Percentiles rank a stretch among this genome's conserved stretches.
These are phyloP conservation scores for Allophyes oxyacanthae DNA, from an alignment of 2,888 invertebrate genomes.

Conservation along the genomic window DNA sequence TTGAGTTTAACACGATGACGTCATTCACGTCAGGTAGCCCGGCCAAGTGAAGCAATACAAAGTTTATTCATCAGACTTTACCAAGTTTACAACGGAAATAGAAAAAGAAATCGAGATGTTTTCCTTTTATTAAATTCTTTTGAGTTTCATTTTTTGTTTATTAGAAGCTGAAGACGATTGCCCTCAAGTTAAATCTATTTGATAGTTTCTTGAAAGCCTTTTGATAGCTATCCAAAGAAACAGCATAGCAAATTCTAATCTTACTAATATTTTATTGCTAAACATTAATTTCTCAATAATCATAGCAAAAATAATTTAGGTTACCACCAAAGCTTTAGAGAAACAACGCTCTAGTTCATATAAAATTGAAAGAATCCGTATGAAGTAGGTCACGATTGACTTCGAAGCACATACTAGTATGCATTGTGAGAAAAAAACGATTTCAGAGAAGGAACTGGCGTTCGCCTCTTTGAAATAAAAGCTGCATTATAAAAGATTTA, in stretches of 20 bases:
- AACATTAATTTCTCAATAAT: slow-evolving; percentile 27
- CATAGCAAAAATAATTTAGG: slow-evolving; percentile 25
- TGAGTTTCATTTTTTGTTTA: slow-evolving; percentile 7
- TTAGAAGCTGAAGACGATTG: neutral
- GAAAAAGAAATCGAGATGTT: slow-evolving; percentile 20
- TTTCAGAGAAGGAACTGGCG: slow-evolving; percentile 26
- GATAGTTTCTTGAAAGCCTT: neutral
- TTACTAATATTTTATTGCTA: slow-evolving; percentile 11
- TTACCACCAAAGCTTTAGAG: slow-evolving; percentile 28
- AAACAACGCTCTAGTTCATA: slow-evolving; percentile 36
- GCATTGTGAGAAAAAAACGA: slow-evolving; percentile 46
- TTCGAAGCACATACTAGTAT: slow-evolving; percentile 39
- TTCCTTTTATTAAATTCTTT: slow-evolving; percentile 7
- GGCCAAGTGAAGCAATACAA: slow-evolving; percentile 47
- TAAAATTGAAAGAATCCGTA: slow-evolving; percentile 49
- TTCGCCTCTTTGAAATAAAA: slow-evolving; percentile 27
- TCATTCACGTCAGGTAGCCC: slow-evolving; percentile 45
- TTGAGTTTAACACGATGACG: slow-evolving; percentile 54
- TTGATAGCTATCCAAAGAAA: neutral
- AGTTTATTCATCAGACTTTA: slow-evolving; percentile 58
- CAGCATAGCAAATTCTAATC: neutral
- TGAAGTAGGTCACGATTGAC: slow-evolving; percentile 50
- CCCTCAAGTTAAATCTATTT: neutral
- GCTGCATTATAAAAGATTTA: slow-evolving; percentile 20
- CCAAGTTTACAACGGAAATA: slow-evolving; percentile 33